These are phyloP conservation scores for Caradrina clavipalpis DNA, from an alignment of 2,888 invertebrate genomes.

Conservation along the genomic window DNA sequence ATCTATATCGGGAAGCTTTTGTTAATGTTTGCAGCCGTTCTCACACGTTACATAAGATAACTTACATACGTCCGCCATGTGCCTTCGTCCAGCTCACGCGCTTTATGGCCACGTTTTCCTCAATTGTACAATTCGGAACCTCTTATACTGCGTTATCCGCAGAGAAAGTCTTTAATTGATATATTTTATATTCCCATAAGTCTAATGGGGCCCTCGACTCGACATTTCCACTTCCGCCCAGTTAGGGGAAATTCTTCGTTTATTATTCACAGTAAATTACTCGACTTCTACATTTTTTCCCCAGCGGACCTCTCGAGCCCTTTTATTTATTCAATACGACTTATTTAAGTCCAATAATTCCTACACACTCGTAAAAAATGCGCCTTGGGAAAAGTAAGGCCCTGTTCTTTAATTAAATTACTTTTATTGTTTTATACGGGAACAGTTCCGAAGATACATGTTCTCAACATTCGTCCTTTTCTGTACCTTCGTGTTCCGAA, in stretches of 20 bases:
- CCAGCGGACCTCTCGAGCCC: conserved; percentile 78
- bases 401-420: conserved; percentile 60
- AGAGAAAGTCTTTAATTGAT: conserved; percentile 72
- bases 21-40: conserved; percentile 52
- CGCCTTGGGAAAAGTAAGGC: conserved; percentile 60
- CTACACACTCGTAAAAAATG: conserved; percentile 69
- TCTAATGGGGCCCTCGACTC: conserved; percentile 72
- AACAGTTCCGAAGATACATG: conserved; percentile 43
- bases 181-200: conserved; percentile 73
- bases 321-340: conserved; percentile 84
- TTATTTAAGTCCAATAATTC: conserved; percentile 80
- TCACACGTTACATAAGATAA: conserved; percentile 46
- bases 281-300: conserved; percentile 80
- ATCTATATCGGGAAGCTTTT: conserved; percentile 82
- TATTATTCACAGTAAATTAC: conserved; percentile 88
- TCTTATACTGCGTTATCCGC: conserved; percentile 43
- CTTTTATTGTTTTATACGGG: conserved; percentile 58
- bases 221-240: conserved; percentile 70
- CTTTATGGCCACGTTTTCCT: conserved; percentile 42
- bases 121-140: conserved; percentile 40
- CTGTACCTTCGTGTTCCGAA: conserved; percentile 39
- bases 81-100: conserved; percentile 23
- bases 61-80: conserved; percentile 24
- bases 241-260: conserved; percentile 81
- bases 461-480: conserved; percentile 45